Evolutionary conservation across 2,888 invertebrate species (phyloP), one percentile per base, ranked within the genome.

Genomic region (Latheticus oryzae): DNA sequence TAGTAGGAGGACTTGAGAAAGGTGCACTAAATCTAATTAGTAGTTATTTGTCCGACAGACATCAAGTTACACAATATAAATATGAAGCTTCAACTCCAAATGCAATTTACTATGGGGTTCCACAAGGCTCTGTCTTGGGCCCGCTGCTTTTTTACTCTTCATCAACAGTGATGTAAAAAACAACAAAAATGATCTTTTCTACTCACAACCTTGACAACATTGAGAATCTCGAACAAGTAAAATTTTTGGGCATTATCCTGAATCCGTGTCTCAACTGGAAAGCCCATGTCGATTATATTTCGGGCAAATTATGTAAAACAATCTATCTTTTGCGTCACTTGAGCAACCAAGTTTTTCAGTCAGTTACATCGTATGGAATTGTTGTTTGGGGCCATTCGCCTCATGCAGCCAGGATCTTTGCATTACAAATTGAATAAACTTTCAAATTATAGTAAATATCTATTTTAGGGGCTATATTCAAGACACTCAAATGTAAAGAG

Each of bases 51-150:
- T 28, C 5, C 28, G n/a, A 9, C 28, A 28, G 28, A 9, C 28
- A 28, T 28, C 28, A 28, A 28, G 28, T 28, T 28, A 8, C 28
- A 7, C 28, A 28, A 28, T 28, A 28, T 7, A 28, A 19, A 19
- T 19, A 19, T 19, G 5, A 19, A 19, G 5, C 21, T 19, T 19
- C 21, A 19, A 19, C 21, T 19, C 21, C 21, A 19, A 19, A 19
- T 19, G 21, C 21, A 19, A 3, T 19, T 28, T n/a, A n/a, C n/a
- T n/a, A n/a, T n/a, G 28, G 28, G 8, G 28, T 28, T 28, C 28
- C 28, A 8, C 28, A 3, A 28, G n/a, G n/a, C n/a, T n/a, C n/a
- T n/a, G n/a, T n/a, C 21, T 19, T 19, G 21, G 21, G 21, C 4
- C 21, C 21, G 21, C 5, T 19, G 5, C 21, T 19, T 19, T n/a